Evolutionary conservation across 2,113 vertebrate species (phyloP).

Genomic region (Mesocricetus auratus): DNA sequence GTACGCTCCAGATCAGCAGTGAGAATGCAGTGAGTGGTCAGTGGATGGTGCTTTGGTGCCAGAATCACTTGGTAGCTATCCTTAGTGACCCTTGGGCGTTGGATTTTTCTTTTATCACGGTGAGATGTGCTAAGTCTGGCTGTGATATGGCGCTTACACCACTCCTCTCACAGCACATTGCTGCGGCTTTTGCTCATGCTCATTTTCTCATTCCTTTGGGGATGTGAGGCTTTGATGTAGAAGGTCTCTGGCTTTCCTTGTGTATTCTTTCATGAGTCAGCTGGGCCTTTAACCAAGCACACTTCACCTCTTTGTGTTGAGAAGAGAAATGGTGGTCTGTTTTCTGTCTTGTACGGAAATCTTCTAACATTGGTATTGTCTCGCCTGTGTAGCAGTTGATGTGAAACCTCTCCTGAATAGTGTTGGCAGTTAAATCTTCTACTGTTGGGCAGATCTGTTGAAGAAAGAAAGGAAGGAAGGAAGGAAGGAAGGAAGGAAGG

Average conservation of each 20-base stretch:
- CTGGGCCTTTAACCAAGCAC: slow-evolving; percentile 36
- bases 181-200: neutral
- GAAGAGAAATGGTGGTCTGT: neutral
- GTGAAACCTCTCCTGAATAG: slow-evolving; percentile 5
- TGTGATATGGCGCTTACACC: neutral
- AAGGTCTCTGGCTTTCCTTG: slow-evolving; percentile 18
- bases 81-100: neutral
- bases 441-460: neutral
- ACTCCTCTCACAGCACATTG: neutral
- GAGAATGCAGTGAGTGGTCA: neutral
- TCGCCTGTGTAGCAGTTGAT: neutral
- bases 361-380: slow-evolving; percentile 19
- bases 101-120: neutral
- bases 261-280: neutral
- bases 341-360: slow-evolving; percentile 31
- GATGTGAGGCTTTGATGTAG: slow-evolving; percentile 38
- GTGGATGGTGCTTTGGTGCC: neutral
- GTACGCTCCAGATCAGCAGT: neutral
- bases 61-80: neutral
- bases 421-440: neutral
- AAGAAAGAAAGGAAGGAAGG: neutral
- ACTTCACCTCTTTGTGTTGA: slow-evolving; percentile 12
- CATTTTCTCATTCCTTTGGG: slow-evolving; percentile 37
- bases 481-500: too few relatives aligned
- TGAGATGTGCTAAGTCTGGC: neutral